A percentile compares a stretch with the other conserved stretches of the same genome.
phyloP scores from a whole-genome alignment of 2,113 vertebrate genomes.

The Lepisosteus oculatus region DNA sequence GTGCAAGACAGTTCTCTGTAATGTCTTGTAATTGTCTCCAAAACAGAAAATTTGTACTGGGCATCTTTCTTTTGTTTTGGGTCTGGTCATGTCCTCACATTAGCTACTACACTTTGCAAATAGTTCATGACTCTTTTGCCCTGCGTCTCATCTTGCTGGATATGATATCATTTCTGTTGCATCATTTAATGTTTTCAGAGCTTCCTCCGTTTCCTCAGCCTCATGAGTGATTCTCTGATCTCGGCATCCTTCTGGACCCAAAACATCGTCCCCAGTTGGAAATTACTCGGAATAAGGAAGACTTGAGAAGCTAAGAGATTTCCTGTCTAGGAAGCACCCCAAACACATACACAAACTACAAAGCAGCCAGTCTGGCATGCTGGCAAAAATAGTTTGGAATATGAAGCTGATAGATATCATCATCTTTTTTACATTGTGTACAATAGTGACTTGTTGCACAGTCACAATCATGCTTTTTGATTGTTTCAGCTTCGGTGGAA shows the following conservation, averaged over 20 bases:
- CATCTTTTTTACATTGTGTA: too few species aligned
- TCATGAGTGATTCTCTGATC: conserved; percentile 30
- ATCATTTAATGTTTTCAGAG: conserved; percentile 33
- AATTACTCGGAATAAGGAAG: conserved; percentile 7
- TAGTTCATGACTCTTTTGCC: background rate
- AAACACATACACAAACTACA: background rate
- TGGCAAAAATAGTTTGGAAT: too few species aligned
- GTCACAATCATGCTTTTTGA: too few species aligned
- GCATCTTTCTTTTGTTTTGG: background rate
- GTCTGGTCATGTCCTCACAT: background rate
- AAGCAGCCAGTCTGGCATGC: too few species aligned
- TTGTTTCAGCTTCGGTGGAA: too few species aligned
- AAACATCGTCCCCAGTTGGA: conserved; percentile 1
- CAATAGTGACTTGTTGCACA: too few species aligned
- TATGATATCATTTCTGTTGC: conserved; percentile 14
- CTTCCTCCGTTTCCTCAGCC: conserved; percentile 36
- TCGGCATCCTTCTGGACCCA: conserved; percentile 25
- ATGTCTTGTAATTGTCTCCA: too few species aligned
- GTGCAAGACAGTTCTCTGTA: too few species aligned
- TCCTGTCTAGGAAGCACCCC: background rate
- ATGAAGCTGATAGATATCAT: too few species aligned
- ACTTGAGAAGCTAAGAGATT: conserved; percentile 1
- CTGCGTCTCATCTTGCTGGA: background rate
- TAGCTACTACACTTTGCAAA: background rate
- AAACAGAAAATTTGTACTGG: too few species aligned